Percentiles rank a stretch among this genome's conserved stretches.
These are phyloP conservation scores for Cantharis nigra DNA, from an alignment of 2,888 invertebrate genomes.

Conservation along the genomic window DNA sequence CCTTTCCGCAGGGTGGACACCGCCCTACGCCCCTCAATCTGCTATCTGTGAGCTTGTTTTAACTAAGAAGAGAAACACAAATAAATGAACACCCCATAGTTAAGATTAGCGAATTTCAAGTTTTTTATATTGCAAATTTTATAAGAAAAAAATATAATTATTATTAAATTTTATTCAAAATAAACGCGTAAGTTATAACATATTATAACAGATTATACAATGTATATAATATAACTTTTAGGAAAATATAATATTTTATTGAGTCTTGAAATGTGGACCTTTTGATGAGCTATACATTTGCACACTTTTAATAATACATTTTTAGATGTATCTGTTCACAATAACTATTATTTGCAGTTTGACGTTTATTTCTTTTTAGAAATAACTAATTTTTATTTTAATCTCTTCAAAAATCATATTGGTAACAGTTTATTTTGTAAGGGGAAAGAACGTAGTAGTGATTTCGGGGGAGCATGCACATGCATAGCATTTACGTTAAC, in stretches of 20 bases:
- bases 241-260: not conserved
- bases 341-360: not conserved
- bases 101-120: not conserved
- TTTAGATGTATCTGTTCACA: not conserved
- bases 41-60: conserved; percentile 21
- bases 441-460: not conserved
- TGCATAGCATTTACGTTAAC: conserved; percentile 40
- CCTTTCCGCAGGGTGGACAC: conserved; percentile 52
- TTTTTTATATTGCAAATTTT: not conserved
- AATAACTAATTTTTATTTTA: not conserved
- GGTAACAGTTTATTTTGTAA: not conserved
- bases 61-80: conserved; percentile 21
- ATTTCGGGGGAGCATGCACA: conserved; percentile 31
- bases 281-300: too few species aligned
- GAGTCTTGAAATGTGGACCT: not conserved
- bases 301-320: not conserved
- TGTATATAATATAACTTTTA: too few species aligned
- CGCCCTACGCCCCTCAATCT: conserved; percentile 23
- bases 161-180: too few species aligned
- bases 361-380: not conserved
- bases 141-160: not conserved
- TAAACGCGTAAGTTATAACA: too few species aligned
- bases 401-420: not conserved
- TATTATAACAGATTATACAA: too few species aligned
- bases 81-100: conserved; percentile 9